Conservation (phyloP, 2,797 vertebrate species). For the Melanotaenia trifasciata region DNA sequence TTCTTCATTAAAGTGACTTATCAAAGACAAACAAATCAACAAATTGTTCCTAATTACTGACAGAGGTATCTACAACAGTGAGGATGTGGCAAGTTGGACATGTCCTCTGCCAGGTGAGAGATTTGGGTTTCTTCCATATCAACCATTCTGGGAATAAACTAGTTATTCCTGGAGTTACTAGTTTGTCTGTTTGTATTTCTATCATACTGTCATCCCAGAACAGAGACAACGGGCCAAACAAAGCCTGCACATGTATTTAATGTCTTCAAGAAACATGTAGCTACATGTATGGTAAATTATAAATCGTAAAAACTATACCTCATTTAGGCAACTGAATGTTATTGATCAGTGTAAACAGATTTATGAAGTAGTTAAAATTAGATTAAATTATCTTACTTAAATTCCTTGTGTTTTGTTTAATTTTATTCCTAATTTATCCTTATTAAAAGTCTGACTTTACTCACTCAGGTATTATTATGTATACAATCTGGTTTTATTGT, state of each 20-base stretch:
- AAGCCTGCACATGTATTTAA: constrained; percentile 39
- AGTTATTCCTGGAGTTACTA: constrained; percentile 24
- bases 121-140: constrained; percentile 7
- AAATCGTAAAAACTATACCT: constrained; percentile 18
- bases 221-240: constrained; percentile 41
- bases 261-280: constrained; percentile 20
- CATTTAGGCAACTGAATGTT: constrained; percentile 9
- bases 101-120: constrained; percentile 7
- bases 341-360: constrained; percentile 32
- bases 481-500: not conserved
- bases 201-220: constrained; percentile 39
- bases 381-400: constrained; percentile 11
- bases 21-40: constrained; percentile 18
- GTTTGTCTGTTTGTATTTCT: constrained; percentile 43
- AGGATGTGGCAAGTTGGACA: constrained; percentile 11
- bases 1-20: not conserved
- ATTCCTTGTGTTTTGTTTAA: not conserved
- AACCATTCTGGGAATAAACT: constrained; percentile 27
- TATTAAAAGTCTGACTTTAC: not conserved
- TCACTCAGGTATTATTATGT: not conserved
- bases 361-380: constrained; percentile 28
- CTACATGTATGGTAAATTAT: constrained; percentile 15
- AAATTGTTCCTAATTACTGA: constrained; percentile 21
- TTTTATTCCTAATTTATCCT: no score
- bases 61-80: constrained; percentile 6